Evolutionary conservation across 2,113 vertebrate species (phyloP).

Genomic region (Osmerus mordax): DNA sequence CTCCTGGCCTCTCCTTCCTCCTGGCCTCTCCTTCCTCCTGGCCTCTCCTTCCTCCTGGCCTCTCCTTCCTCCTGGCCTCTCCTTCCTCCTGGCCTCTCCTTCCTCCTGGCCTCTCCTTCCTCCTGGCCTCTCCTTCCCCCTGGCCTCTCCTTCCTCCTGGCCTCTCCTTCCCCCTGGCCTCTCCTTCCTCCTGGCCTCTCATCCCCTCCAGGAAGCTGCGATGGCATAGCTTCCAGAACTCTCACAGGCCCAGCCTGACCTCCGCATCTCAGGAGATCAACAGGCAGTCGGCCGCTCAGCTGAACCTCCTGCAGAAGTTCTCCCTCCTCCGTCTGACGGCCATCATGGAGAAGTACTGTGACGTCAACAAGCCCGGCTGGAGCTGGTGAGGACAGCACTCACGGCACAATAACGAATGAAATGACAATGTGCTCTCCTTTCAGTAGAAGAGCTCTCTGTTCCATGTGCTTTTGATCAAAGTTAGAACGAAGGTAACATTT

Average conservation of each 20-base stretch:
- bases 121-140: no score
- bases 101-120: no score
- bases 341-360: constrained; percentile 82
- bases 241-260: constrained; percentile 81
- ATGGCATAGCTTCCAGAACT: constrained; percentile 90
- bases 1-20: no score
- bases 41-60: no score
- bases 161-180: no score
- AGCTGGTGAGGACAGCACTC: constrained; percentile 71
- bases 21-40: no score
- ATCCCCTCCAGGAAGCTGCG: constrained; percentile 74
- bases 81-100: not conserved
- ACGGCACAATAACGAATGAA: not conserved
- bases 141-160: not conserved
- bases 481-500: no score
- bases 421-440: not conserved
- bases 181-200: no score
- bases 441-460: no score
- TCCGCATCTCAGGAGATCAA: constrained; percentile 86
- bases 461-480: no score
- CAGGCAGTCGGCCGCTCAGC: constrained; percentile 80
- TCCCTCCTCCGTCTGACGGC: constrained; percentile 81
- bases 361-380: constrained; percentile 79
- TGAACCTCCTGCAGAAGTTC: constrained; percentile 84
- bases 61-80: not conserved